phyloP scores from a whole-genome alignment of 1,140 invertebrate species.

The Chymomyza costata region DNA sequence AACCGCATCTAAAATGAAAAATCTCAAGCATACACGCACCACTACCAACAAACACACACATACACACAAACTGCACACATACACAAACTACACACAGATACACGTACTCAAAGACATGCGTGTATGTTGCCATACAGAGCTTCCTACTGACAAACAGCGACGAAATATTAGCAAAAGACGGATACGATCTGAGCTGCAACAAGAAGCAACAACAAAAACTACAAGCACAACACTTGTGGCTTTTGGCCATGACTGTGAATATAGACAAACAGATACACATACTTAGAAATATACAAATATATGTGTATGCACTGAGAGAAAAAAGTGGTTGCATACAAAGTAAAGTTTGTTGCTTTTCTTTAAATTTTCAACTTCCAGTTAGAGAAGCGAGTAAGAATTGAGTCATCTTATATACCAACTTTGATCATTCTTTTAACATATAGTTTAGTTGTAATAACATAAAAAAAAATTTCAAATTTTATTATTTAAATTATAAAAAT shows the following conservation, averaged over 20 bases:
- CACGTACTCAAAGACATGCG: slow-evolving; percentile 9
- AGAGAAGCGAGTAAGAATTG: too few relatives aligned
- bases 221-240: slow-evolving; percentile 49
- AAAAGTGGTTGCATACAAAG: too few relatives aligned
- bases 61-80: slow-evolving; percentile 14
- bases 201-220: not conserved
- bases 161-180: slow-evolving; percentile 32
- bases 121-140: not conserved
- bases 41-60: slow-evolving; percentile 19
- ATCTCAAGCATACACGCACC: slow-evolving; percentile 37
- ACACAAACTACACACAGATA: slow-evolving; percentile 4
- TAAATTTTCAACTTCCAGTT: too few relatives aligned
- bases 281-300: too few relatives aligned
- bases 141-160: slow-evolving; percentile 6
- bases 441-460: too few relatives aligned
- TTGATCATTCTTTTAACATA: too few relatives aligned
- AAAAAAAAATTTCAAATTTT: too few relatives aligned
- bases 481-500: too few relatives aligned
- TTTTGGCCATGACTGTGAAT: slow-evolving; percentile 23
- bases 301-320: too few relatives aligned
- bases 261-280: slow-evolving; percentile 2
- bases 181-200: slow-evolving; percentile 19
- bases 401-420: too few relatives aligned
- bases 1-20: slow-evolving; percentile 66
- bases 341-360: too few relatives aligned